Evolutionary conservation across 2,113 vertebrate genomes (phyloP).

Genomic region (Pyrgilauda ruficollis): DNA sequence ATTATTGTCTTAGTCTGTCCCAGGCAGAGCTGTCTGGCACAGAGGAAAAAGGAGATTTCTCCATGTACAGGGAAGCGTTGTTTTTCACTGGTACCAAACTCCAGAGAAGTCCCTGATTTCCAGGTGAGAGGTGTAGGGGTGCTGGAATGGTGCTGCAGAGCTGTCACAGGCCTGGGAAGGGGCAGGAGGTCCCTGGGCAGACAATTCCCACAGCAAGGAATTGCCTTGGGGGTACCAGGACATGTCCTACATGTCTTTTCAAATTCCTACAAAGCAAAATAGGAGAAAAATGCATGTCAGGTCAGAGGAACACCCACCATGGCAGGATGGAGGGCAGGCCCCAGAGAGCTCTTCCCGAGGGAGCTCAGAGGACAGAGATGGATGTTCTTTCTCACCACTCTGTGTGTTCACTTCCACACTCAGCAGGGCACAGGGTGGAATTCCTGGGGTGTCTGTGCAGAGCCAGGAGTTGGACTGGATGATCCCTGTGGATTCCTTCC

Average conservation of each 20-base stretch:
- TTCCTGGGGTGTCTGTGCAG: not conserved
- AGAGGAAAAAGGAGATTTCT: not conserved
- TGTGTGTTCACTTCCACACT: not conserved
- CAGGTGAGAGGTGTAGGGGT: not conserved
- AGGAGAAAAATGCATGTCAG: not conserved
- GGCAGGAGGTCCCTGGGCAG: not conserved
- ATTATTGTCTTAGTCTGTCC: not conserved
- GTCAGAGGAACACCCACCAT: not conserved
- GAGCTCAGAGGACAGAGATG: not conserved
- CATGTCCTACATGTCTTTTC: fast-evolving
- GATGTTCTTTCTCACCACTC: not conserved
- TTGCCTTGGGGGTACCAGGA: fast-evolving
- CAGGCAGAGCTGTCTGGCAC: not conserved
- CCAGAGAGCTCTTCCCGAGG: not conserved
- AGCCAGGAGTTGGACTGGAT: not conserved
- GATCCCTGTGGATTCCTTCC: not conserved
- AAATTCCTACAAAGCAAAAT: not conserved
- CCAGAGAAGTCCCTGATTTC: not conserved
- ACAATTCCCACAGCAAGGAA: not conserved
- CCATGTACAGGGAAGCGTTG: not conserved
- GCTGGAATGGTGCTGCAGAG: not conserved
- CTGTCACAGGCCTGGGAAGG: not conserved
- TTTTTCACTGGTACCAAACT: not conserved
- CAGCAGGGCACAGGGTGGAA: not conserved
- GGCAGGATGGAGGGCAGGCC: not conserved